phyloP scores from a whole-genome alignment of 2,888 invertebrate genomes.

The Eupithecia abbreviata region DNA sequence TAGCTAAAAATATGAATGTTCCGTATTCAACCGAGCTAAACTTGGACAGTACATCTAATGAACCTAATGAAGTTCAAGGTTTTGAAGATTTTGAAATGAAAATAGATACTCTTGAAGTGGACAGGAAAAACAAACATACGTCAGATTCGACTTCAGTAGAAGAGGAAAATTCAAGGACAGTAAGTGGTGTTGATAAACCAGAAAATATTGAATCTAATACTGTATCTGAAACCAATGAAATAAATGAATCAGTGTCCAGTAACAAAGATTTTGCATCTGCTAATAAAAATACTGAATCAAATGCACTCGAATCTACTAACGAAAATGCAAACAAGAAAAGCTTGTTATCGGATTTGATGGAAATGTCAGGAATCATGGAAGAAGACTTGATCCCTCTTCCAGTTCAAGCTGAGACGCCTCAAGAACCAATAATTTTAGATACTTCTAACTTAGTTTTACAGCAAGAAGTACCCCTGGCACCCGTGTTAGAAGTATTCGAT shows the following conservation, averaged over 20 bases:
- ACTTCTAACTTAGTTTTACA: constrained; percentile 26
- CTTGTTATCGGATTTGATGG: constrained; percentile 76
- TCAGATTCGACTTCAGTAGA: background rate
- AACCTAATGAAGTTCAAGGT: background rate
- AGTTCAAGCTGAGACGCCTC: constrained; percentile 15
- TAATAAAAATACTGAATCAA: background rate
- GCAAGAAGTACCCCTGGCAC: constrained; percentile 2
- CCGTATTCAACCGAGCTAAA: background rate
- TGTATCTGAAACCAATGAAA: background rate
- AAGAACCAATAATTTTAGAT: constrained; percentile 26
- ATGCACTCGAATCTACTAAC: background rate
- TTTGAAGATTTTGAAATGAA: constrained; percentile 9
- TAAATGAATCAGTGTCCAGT: background rate
- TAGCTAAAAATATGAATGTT: background rate
- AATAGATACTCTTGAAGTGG: constrained; percentile 10
- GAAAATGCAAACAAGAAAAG: constrained; percentile 56
- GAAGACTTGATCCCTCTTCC: constrained; percentile 57
- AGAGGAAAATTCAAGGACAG: background rate
- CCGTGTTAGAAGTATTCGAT: constrained; percentile 13
- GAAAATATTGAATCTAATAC: background rate
- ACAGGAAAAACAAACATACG: constrained; percentile 4
- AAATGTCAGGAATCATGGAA: constrained; percentile 76
- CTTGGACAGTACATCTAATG: background rate
- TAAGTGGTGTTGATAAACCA: background rate
- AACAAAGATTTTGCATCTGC: background rate